A percentile compares a stretch with the other conserved stretches of the same genome.
Conservation (phyloP, 2,797 vertebrate genomes). For the Staurois parvus region DNA sequence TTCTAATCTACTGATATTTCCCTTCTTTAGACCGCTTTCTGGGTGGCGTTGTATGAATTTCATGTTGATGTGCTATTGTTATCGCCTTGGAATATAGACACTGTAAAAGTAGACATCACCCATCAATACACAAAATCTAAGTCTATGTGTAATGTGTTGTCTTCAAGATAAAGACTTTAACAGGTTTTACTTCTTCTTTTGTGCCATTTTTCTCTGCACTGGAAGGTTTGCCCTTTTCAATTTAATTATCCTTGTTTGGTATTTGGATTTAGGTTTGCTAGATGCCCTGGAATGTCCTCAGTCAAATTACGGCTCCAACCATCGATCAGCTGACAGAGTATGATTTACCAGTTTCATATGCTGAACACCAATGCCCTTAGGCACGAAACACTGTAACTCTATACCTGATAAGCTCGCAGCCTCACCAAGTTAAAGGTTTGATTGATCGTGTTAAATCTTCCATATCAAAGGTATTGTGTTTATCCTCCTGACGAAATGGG, state of each 20-base stretch:
- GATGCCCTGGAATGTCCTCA: background rate
- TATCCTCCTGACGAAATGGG: too few relatives aligned
- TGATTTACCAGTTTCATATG: conserved; percentile 4
- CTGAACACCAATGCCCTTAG: background rate
- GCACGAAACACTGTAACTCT: background rate
- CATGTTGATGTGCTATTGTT: too few relatives aligned
- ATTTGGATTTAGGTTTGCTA: background rate
- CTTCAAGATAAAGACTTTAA: too few relatives aligned
- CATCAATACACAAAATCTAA: too few relatives aligned
- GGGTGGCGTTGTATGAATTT: too few relatives aligned
- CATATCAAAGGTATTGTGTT: too few relatives aligned
- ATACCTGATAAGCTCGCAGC: background rate
- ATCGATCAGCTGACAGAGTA: conserved; percentile 10
- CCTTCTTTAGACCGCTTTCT: too few relatives aligned
- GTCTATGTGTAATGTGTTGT: too few relatives aligned
- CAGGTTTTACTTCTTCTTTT: background rate
- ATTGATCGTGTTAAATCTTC: background rate
- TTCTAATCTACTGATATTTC: too few relatives aligned
- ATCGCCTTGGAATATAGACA: too few relatives aligned
- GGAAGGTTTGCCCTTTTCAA: background rate
- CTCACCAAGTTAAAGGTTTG: background rate
- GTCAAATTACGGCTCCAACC: background rate
- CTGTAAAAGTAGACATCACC: too few relatives aligned
- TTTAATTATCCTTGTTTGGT: background rate
- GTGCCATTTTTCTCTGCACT: background rate